A percentile compares a stretch with the other conserved stretches of the same genome.
Conservation (phyloP, 2,113 vertebrate species). For the Macrotus californicus region DNA sequence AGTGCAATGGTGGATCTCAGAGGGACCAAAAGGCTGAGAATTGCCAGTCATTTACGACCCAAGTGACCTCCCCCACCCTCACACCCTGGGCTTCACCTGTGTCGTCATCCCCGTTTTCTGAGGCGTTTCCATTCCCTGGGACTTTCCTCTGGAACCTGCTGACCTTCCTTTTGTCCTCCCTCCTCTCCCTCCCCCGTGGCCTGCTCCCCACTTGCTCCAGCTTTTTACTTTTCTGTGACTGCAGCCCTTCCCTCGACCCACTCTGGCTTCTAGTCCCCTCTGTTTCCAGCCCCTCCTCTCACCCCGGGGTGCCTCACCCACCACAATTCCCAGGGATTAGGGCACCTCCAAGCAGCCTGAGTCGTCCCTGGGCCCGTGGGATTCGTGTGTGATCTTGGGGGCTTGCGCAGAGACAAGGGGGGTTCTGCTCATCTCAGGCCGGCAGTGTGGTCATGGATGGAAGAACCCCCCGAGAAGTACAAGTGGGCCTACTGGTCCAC, state of each 20-base stretch:
- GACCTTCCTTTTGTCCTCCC: background rate
- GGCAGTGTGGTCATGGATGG: fast-evolving
- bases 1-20: background rate
- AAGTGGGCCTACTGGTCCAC: background rate
- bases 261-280: background rate
- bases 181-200: fast-evolving
- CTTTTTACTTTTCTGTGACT: background rate
- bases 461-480: background rate
- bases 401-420: background rate
- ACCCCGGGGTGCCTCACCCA: too few relatives aligned
- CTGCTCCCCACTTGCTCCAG: background rate
- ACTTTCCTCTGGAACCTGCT: background rate
- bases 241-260: background rate
- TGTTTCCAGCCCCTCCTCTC: background rate
- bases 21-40: background rate
- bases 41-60: background rate
- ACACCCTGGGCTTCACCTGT: background rate
- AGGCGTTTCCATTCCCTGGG: background rate
- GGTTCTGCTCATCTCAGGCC: background rate
- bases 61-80: background rate
- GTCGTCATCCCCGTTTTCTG: background rate
- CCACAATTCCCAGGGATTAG: background rate
- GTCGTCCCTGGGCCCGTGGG: background rate
- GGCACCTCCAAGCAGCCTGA: background rate
- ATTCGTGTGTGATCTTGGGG: background rate